Percentiles rank a stretch among this genome's conserved stretches.
phyloP scores from a whole-genome alignment of 2,797 vertebrate genomes.

The Microctenopoma lineatum region DNA sequence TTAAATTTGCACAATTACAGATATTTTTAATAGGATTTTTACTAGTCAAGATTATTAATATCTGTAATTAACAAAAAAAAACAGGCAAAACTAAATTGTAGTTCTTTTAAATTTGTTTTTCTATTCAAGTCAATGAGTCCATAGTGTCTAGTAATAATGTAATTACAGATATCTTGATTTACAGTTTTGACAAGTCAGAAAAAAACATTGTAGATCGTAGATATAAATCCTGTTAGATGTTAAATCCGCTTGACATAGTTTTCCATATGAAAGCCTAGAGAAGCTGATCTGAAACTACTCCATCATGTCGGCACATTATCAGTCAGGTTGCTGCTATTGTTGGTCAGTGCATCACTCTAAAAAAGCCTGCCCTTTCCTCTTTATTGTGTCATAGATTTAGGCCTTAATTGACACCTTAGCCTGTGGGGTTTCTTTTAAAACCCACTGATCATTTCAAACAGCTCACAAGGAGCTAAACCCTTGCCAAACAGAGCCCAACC shows the following conservation, averaged over 20 bases:
- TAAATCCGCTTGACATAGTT: background rate
- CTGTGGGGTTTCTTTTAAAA: conserved; percentile 80
- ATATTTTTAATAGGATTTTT: too few relatives aligned
- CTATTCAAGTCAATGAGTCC: too few relatives aligned
- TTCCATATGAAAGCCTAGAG: conserved; percentile 35
- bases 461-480: conserved; percentile 83
- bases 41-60: too few relatives aligned
- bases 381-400: conserved; percentile 72
- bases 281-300: conserved; percentile 53
- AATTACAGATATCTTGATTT: too few relatives aligned
- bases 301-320: conserved; percentile 66
- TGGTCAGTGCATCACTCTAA: conserved; percentile 44
- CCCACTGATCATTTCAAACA: conserved; percentile 82
- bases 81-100: too few relatives aligned
- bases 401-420: conserved; percentile 9
- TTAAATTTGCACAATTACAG: too few relatives aligned
- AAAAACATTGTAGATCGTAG: too few relatives aligned
- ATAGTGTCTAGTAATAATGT: too few relatives aligned
- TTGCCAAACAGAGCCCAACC: conserved; percentile 86
- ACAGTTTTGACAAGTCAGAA: too few relatives aligned
- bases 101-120: too few relatives aligned
- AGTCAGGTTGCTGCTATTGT: conserved; percentile 72
- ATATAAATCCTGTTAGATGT: too few relatives aligned
- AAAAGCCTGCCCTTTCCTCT: conserved; percentile 70
- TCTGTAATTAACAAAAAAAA: too few relatives aligned